A percentile compares a stretch with the other conserved stretches of the same genome.
phyloP scores from a whole-genome alignment of 2,888 invertebrate species.

The Hedya salicella region DNA sequence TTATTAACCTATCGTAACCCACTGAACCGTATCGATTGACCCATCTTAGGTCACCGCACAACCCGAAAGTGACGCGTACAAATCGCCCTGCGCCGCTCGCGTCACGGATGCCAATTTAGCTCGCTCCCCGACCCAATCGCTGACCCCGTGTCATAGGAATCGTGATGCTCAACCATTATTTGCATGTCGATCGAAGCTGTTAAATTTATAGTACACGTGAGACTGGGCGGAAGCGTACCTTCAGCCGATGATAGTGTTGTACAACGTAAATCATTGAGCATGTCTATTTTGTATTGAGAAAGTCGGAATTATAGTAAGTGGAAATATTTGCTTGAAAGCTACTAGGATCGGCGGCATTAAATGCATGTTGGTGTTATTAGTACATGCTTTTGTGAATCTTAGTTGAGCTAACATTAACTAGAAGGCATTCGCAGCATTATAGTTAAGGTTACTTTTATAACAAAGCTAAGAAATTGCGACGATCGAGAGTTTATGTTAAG shows the following conservation, averaged over 20 bases:
- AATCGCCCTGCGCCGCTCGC: constrained; percentile 34
- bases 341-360: not conserved
- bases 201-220: constrained; percentile 41
- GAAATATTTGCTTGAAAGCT: constrained; percentile 12
- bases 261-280: constrained; percentile 25
- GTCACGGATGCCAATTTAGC: constrained; percentile 39
- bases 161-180: constrained; percentile 43
- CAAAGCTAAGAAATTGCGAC: too few species aligned
- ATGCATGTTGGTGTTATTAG: too few species aligned
- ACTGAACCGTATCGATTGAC: constrained; percentile 4
- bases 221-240: constrained; percentile 29
- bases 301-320: constrained; percentile 28
- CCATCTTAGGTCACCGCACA: constrained; percentile 21
- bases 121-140: constrained; percentile 16
- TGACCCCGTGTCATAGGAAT: constrained; percentile 37
- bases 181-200: constrained; percentile 41
- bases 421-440: too few species aligned
- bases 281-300: constrained; percentile 29
- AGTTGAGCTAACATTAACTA: too few species aligned
- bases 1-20: not conserved
- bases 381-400: too few species aligned
- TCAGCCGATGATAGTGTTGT: constrained; percentile 32
- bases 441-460: too few species aligned
- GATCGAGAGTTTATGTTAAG: too few species aligned
- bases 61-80: constrained; percentile 41